Conservation (phyloP, 2,888 invertebrate genomes). For the Tineola bisselliella region DNA sequence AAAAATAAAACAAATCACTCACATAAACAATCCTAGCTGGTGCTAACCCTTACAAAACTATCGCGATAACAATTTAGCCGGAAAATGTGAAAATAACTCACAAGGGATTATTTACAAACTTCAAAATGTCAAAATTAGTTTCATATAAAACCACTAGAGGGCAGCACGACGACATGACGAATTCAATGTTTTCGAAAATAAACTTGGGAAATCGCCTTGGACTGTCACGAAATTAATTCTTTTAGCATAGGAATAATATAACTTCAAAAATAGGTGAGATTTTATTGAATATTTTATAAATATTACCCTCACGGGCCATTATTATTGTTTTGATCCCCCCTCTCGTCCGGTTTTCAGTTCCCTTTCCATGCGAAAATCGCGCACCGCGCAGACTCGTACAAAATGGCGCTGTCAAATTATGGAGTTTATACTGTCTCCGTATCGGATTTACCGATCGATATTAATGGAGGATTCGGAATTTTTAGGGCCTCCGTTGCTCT, state of each 20-base stretch:
- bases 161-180: conserved; percentile 42
- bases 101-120: conserved; percentile 10
- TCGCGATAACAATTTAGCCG: too few relatives aligned
- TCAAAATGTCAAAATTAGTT: conserved; percentile 43
- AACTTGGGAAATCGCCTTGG: conserved; percentile 30
- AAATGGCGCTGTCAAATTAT: conserved; percentile 72
- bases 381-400: conserved; percentile 75
- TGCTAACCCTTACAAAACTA: too few relatives aligned
- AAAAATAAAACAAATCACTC: too few relatives aligned
- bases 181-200: conserved; percentile 64
- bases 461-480: conserved; percentile 64
- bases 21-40: too few relatives aligned
- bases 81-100: background rate
- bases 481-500: conserved; percentile 57
- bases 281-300: conserved; percentile 14
- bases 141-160: conserved; percentile 28
- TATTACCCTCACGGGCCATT: background rate
- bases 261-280: conserved; percentile 39
- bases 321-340: conserved; percentile 40
- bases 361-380: conserved; percentile 54
- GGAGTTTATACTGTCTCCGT: conserved; percentile 55
- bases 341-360: conserved; percentile 50
- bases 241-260: background rate
- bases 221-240: background rate
- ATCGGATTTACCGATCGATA: conserved; percentile 73